Conservation (phyloP, 2,888 invertebrate species). For the Tetranychus truncatus region DNA sequence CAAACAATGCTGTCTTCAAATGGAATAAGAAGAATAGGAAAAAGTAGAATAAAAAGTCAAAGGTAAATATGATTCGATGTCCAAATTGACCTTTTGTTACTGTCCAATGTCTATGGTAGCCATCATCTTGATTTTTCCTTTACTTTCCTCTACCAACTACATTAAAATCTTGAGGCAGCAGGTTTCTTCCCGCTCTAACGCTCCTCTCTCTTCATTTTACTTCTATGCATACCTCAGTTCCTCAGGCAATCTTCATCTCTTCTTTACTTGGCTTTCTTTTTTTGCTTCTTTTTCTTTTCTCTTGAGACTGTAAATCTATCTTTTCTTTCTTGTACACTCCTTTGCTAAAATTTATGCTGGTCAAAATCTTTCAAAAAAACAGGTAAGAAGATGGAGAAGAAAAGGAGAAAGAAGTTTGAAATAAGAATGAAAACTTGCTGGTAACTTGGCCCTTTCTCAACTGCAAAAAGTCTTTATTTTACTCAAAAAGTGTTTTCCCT, state of each 20-base stretch:
- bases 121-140: neutral
- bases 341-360: neutral
- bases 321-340: neutral
- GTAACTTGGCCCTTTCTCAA: neutral
- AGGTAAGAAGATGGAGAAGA: neutral
- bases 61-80: neutral
- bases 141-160: neutral
- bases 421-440: neutral
- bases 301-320: neutral
- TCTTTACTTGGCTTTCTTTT: neutral
- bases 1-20: neutral
- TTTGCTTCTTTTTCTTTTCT: neutral
- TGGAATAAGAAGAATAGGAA: neutral
- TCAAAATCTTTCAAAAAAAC: neutral
- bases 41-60: neutral
- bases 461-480: neutral
- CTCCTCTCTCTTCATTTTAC: conserved; percentile 11
- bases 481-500: neutral
- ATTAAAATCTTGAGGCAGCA: neutral
- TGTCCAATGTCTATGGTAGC: neutral
- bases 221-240: neutral
- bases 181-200: neutral
- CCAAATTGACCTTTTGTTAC: neutral
- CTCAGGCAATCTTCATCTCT: neutral
- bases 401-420: neutral